Evolutionary conservation across 2,888 invertebrate species (phyloP).

Genomic region (Opisthograptis luteolata): DNA sequence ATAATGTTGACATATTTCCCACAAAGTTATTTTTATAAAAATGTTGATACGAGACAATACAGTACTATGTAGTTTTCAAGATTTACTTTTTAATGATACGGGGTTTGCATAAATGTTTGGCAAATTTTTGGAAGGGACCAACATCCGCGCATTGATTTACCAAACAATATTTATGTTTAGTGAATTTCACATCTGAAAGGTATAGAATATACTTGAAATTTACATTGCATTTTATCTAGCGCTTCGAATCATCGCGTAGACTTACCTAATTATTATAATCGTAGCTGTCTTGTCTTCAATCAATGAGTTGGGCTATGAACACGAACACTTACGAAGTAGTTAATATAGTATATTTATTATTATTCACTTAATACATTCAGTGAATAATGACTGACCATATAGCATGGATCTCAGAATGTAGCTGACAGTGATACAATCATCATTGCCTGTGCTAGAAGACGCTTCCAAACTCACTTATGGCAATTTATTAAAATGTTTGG

Average conservation of each 20-base stretch:
- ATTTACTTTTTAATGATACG: constrained; percentile 56
- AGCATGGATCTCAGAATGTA: constrained; percentile 84
- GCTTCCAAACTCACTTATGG: constrained; percentile 43
- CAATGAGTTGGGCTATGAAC: constrained; percentile 76
- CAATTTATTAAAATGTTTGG: constrained; percentile 41
- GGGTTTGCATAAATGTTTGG: constrained; percentile 64
- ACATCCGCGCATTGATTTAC: constrained; percentile 64
- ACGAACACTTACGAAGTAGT: constrained; percentile 63
- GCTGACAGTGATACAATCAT: constrained; percentile 66
- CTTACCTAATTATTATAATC: constrained; percentile 33
- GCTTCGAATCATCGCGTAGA: constrained; percentile 58
- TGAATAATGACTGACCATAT: constrained; percentile 79
- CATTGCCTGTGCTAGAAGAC: constrained; percentile 54
- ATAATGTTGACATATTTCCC: constrained; percentile 72
- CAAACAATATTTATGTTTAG: constrained; percentile 39
- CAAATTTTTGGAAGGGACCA: constrained; percentile 80
- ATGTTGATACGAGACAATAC: constrained; percentile 81
- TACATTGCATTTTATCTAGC: constrained; percentile 67
- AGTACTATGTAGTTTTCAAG: constrained; percentile 72
- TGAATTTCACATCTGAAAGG: constrained; percentile 49
- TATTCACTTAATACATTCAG: constrained; percentile 73
- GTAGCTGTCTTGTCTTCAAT: constrained; percentile 60
- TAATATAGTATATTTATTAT: constrained; percentile 62
- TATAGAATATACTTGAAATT: constrained; percentile 54
- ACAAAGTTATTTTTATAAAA: constrained; percentile 82